These are phyloP conservation scores for Thysanoteuthis rhombus DNA, from an alignment of 2,888 invertebrate genomes.

Conservation along the genomic window DNA sequence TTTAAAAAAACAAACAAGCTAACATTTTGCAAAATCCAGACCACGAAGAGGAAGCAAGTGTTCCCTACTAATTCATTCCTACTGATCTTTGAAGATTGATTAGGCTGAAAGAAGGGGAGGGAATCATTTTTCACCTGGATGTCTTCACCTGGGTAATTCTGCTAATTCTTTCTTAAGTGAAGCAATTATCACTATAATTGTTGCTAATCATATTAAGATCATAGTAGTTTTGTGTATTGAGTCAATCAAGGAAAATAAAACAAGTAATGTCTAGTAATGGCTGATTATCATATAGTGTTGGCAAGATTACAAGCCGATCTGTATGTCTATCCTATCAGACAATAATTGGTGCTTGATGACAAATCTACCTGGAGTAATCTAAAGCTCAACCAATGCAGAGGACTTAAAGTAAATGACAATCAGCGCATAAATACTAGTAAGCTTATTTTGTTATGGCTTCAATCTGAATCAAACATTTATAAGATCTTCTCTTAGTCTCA, in stretches of 20 bases:
- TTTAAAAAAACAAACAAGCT: no score
- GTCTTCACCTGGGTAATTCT: background rate
- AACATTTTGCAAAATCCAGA: no score
- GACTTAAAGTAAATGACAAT: background rate
- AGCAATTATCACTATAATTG: conserved; percentile 12
- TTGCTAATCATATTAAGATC: conserved; percentile 12
- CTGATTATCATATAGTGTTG: background rate
- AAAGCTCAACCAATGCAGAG: background rate
- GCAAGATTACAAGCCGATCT: background rate
- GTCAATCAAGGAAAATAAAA: background rate
- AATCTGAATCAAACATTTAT: background rate
- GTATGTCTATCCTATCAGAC: background rate
- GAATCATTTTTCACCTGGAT: background rate
- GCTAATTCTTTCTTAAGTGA: background rate
- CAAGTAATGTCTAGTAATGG: background rate
- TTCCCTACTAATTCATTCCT: background rate
- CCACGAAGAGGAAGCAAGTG: no score
- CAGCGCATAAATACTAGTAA: background rate
- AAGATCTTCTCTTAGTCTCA: no score
- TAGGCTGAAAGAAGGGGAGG: background rate
- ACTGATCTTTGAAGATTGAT: background rate
- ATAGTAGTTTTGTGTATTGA: background rate
- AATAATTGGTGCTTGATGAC: background rate
- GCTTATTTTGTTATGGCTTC: background rate
- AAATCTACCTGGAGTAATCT: conserved; percentile 12